Evolutionary conservation across 2,113 vertebrate species (phyloP).

Genomic region (Glaucomys volans): DNA sequence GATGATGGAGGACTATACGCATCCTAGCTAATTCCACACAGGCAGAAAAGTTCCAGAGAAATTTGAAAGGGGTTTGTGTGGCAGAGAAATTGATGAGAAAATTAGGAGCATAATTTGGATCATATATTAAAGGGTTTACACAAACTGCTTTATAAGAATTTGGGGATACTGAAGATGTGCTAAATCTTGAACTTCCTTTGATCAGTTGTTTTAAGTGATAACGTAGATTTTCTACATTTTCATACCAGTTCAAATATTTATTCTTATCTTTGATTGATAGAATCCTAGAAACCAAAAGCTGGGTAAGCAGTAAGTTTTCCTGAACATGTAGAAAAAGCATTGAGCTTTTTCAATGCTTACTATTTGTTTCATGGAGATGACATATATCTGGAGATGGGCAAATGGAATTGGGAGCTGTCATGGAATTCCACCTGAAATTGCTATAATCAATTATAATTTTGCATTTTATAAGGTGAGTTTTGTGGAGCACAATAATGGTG

Average conservation of each 20-base stretch:
- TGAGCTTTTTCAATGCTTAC: neutral
- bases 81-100: neutral
- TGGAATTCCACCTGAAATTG: slow-evolving; percentile 26
- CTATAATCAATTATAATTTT: slow-evolving; percentile 15
- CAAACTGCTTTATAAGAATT: neutral
- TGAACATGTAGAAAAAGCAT: neutral
- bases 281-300: neutral
- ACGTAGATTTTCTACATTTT: neutral
- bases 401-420: neutral
- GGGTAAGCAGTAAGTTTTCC: neutral
- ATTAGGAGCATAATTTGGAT: neutral
- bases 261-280: neutral
- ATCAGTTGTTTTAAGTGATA: neutral
- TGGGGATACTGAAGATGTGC: neutral
- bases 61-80: neutral
- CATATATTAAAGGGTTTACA: neutral
- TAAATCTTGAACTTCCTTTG: neutral
- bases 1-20: neutral
- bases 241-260: neutral
- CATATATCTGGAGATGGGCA: neutral
- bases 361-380: slow-evolving; percentile 33
- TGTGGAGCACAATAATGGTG: neutral
- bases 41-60: slow-evolving; percentile 18
- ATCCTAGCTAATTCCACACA: neutral
- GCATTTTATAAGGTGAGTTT: slow-evolving; percentile 42